A percentile compares a stretch with the other conserved stretches of the same genome.
These are phyloP conservation scores for Micrasema longulum DNA, from an alignment of 1,140 invertebrate genomes.

Conservation along the genomic window DNA sequence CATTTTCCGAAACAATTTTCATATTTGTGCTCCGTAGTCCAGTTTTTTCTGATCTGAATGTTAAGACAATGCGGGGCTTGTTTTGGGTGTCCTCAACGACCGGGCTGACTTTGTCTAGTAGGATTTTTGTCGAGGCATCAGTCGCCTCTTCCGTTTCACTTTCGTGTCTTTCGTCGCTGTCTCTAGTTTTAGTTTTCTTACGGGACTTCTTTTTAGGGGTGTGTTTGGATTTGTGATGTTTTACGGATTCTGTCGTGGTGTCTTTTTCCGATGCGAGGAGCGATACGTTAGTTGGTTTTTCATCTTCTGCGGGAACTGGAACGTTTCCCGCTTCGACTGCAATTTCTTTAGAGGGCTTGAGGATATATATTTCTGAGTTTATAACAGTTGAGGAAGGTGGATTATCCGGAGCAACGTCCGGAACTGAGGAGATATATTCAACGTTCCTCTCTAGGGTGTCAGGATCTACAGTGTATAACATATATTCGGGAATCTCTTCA, in stretches of 20 bases:
- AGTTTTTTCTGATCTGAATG: slow-evolving; percentile 66
- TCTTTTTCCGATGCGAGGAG: slow-evolving; percentile 3
- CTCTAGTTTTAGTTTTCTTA: slow-evolving; percentile 42
- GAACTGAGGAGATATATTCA: slow-evolving; percentile 2
- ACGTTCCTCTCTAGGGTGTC: neutral
- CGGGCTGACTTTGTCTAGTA: slow-evolving; percentile 39
- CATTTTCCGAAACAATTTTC: slow-evolving; percentile 65
- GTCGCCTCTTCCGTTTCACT: slow-evolving; percentile 18
- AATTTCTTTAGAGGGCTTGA: too few relatives aligned
- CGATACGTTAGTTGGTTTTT: too few relatives aligned
- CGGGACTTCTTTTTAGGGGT: slow-evolving; percentile 35
- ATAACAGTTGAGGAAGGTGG: too few relatives aligned
- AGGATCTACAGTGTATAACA: slow-evolving; percentile 21
- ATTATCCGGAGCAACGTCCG: neutral
- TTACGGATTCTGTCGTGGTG: neutral
- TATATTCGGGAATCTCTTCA: slow-evolving; percentile 6
- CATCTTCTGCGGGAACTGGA: too few relatives aligned
- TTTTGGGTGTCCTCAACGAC: neutral
- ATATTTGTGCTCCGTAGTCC: slow-evolving; percentile 64
- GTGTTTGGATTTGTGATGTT: slow-evolving; percentile 36
- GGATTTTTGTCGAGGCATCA: slow-evolving; percentile 7
- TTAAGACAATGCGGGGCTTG: slow-evolving; percentile 67
- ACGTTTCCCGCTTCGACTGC: too few relatives aligned
- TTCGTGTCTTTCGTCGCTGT: slow-evolving; percentile 29
- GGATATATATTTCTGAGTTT: too few relatives aligned